A percentile compares a stretch with the other conserved stretches of the same genome.
Evolutionary conservation across 2,797 vertebrate genomes (phyloP).

Genomic region (Trichosurus vulpecula): DNA sequence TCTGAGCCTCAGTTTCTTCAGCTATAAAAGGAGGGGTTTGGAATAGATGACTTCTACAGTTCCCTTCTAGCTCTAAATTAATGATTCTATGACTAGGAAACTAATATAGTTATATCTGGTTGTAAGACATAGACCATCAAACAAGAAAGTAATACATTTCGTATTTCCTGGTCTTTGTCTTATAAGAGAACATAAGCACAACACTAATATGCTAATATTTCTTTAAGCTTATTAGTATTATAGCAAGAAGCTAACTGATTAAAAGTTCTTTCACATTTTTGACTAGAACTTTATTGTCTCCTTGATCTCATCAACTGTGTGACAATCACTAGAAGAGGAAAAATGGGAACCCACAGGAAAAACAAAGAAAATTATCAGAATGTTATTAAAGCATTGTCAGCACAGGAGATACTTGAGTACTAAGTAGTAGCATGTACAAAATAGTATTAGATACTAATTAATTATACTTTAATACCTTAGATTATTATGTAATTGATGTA

Average conservation of each 20-base stretch:
- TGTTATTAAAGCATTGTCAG: conserved; percentile 40
- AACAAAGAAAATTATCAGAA: conserved; percentile 9
- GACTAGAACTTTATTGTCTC: conserved; percentile 37
- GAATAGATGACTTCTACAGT: neutral
- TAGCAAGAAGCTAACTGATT: conserved; percentile 12
- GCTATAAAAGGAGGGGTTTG: neutral
- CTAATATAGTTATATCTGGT: neutral
- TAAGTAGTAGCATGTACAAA: conserved; percentile 46
- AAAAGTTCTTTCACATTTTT: conserved; percentile 41
- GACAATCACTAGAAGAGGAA: conserved; percentile 6
- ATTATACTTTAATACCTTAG: conserved; percentile 46
- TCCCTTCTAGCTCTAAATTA: neutral
- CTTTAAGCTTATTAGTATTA: conserved; percentile 22
- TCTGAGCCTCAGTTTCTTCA: neutral
- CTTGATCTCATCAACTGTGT: conserved; percentile 49
- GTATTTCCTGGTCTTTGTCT: conserved; percentile 21
- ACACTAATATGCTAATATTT: conserved; percentile 28
- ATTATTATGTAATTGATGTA: conserved; percentile 41
- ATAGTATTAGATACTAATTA: neutral
- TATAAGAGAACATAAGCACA: conserved; percentile 15
- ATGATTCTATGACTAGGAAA: neutral
- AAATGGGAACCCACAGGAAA: conserved; percentile 37
- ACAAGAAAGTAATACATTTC: conserved; percentile 7
- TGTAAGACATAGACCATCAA: neutral
- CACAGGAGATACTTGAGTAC: conserved; percentile 8